phyloP scores from a whole-genome alignment of 2,888 invertebrate genomes.

The Congeria kusceri region DNA sequence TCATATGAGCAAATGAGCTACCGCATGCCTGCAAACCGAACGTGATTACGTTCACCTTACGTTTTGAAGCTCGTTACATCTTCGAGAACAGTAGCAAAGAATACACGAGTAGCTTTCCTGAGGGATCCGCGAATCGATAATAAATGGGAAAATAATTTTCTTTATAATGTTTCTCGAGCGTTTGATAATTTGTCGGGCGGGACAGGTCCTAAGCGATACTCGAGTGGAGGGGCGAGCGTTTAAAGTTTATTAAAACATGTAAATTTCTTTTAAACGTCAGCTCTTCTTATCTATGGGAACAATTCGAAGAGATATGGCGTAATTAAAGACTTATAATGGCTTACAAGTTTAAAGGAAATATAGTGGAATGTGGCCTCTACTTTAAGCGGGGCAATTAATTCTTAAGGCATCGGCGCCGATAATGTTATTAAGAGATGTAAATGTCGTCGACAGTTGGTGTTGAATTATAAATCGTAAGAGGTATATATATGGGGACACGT shows the following conservation, averaged over 20 bases:
- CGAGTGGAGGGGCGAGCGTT: slow-evolving; percentile 29
- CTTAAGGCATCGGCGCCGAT: slow-evolving; percentile 25
- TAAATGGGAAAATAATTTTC: slow-evolving; percentile 6
- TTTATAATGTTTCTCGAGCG: not conserved
- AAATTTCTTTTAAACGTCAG: slow-evolving; percentile 44
- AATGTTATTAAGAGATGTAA: slow-evolving; percentile 34
- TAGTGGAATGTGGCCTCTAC: slow-evolving; percentile 30
- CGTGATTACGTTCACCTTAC: no score
- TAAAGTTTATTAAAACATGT: slow-evolving; percentile 61
- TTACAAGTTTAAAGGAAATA: slow-evolving; percentile 49
- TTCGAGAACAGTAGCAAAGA: no score
- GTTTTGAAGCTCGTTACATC: no score
- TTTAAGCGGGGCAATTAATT: slow-evolving; percentile 30
- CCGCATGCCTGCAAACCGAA: no score
- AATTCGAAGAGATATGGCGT: slow-evolving; percentile 42
- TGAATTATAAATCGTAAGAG: slow-evolving; percentile 35
- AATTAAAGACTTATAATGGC: slow-evolving; percentile 45
- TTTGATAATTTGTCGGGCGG: no score
- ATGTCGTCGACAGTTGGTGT: slow-evolving; percentile 41
- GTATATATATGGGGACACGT: not conserved
- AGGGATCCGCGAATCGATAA: not conserved
- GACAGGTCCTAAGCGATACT: no score
- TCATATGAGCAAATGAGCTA: no score
- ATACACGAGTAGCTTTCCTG: no score
- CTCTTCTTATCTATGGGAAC: slow-evolving; percentile 21